Base-by-base conservation (phyloP, 2,888 invertebrate genomes). In the Trimorus sp. region DNA sequence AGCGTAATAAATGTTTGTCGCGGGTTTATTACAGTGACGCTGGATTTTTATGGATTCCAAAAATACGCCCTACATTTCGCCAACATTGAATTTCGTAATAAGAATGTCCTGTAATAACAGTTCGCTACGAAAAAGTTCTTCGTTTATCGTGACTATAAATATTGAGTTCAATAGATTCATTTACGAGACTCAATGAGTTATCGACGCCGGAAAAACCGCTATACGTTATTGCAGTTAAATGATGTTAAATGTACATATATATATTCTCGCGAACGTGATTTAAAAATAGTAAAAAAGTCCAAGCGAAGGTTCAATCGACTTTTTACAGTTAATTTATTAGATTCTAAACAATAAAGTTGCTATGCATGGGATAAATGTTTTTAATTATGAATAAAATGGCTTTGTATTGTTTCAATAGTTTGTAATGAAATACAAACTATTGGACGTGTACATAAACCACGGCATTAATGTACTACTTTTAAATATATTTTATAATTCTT, bases 81-180 rank as follows among this genome's bases (percentile, higher is more conserved):
- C 60, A 71, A 78, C 71, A 78, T 78, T 78, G 71, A 78, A 78
- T 78, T 73, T 53, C 70, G 12, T 38, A 53, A 65, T 78, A 66
- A 66, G 60, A 78, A 78, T 73, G 78, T 36, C 54, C 59, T 66
- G 38, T 78, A 78, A 78, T 78, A 71, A 78, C 70, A 78, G 71
- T 66, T 78, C 65, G 54, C 71, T 66, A 65, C 71, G 78, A 78
- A 71, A 78, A 78, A 78, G 53, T 78, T 78, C 78, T 78, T 71
- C 78, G 71, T 78, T 78, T 78, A 78, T 78, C 78, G 78, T 69
- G 71, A 73, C 78, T 78, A 78, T 78, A 78, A 78, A 78, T 78
- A 78, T 60, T 73, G 71, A 40, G 78, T 78, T 73, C 66, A 78
- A 73, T 73, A 42, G 78, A 78, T 78, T 78, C 78, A 78, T 78